A percentile compares a stretch with the other conserved stretches of the same genome.
phyloP scores from a whole-genome alignment of 2,888 invertebrate species.

The Drosophila dives region DNA sequence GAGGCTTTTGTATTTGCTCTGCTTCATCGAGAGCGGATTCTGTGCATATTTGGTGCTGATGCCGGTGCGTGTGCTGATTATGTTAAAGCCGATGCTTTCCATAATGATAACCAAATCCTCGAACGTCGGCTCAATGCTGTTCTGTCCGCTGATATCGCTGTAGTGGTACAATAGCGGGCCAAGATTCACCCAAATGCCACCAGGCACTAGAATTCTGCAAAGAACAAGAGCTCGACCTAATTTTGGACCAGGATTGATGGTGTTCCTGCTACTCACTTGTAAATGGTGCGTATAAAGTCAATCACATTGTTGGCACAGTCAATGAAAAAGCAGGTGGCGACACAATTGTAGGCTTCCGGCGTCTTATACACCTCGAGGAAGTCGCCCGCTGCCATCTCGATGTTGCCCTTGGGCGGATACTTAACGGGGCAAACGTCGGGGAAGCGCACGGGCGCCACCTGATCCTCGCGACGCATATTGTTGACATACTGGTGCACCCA shows the following conservation, averaged over 20 bases:
- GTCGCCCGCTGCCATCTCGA: conserved; percentile 99
- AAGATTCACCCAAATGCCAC: conserved; percentile 94
- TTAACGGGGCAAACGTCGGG: conserved; percentile 94
- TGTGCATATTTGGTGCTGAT: conserved; percentile 96
- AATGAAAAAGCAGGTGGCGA: conserved; percentile 98
- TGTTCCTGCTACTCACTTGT: conserved; percentile 84
- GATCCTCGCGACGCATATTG: conserved; percentile 92
- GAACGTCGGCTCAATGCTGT: conserved; percentile 97
- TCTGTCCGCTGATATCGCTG: conserved; percentile 94
- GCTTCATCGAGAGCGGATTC: conserved; percentile 96
- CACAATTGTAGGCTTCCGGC: conserved; percentile 89
- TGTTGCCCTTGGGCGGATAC: conserved; percentile 87
- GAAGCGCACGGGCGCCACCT: conserved; percentile 91
- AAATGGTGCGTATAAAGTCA: conserved; percentile 96
- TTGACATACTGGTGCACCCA: conserved; percentile 98
- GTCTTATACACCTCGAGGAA: conserved; percentile 90
- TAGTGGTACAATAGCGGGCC: conserved; percentile 97
- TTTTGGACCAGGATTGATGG: not conserved
- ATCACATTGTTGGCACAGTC: conserved; percentile 99
- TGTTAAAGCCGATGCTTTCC: conserved; percentile 92
- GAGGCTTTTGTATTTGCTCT: conserved; percentile 95
- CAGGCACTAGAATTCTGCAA: conserved; percentile 91
- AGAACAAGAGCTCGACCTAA: too few species aligned
- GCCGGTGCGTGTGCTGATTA: conserved; percentile 89
- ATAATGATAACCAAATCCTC: conserved; percentile 92